These are phyloP conservation scores for Aplysia californica DNA, from an alignment of 1,140 invertebrate genomes.

Conservation along the genomic window DNA sequence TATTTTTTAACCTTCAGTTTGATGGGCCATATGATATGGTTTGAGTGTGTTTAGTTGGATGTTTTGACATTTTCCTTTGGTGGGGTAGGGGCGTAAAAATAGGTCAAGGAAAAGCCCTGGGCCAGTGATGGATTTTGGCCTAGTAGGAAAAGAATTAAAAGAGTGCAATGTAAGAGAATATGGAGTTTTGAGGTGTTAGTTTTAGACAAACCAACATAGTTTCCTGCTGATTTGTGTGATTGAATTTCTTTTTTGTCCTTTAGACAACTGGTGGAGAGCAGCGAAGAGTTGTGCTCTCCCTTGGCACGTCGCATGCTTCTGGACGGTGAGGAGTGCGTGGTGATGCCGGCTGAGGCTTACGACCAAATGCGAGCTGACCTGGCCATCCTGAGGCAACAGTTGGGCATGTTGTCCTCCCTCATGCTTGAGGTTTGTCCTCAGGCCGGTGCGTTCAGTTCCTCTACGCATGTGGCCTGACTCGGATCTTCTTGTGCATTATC, in stretches of 20 bases:
- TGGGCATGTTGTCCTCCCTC: neutral
- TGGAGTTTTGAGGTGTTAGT: neutral
- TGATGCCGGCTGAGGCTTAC: slow-evolving; percentile 14
- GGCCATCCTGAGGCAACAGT: neutral
- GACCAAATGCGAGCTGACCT: slow-evolving; percentile 11
- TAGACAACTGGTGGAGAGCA: slow-evolving; percentile 1
- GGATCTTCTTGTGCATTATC: too few species aligned
- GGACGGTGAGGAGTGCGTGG: slow-evolving; percentile 7
- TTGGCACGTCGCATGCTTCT: neutral
- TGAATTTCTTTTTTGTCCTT: neutral
- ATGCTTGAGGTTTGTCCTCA: slow-evolving; percentile 22
- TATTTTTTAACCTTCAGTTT: too few species aligned
- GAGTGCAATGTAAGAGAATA: neutral
- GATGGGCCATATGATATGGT: too few species aligned
- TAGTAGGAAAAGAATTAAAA: neutral
- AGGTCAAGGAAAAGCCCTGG: too few species aligned
- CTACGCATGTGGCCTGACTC: too few species aligned
- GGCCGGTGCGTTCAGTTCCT: too few species aligned
- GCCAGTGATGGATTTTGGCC: too few species aligned
- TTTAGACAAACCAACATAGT: neutral
- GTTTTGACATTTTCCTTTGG: too few species aligned
- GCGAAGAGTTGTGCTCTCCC: neutral
- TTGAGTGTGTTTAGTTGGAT: too few species aligned
- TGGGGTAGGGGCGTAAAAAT: too few species aligned
- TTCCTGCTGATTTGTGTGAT: neutral